These are phyloP conservation scores for Aegypius monachus DNA, from an alignment of 2,113 vertebrate species.

Conservation along the genomic window DNA sequence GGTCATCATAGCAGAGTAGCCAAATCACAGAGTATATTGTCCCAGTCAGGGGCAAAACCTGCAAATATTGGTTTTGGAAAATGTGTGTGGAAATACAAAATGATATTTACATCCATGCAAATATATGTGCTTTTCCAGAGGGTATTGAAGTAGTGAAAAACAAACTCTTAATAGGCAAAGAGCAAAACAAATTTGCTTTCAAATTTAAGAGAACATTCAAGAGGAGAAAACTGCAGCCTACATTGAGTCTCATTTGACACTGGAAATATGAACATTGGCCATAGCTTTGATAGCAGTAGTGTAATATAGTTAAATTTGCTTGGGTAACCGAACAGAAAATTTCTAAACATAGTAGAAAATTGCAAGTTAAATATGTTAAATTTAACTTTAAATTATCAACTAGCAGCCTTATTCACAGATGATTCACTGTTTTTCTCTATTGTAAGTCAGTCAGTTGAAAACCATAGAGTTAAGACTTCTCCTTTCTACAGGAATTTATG, in stretches of 20 bases:
- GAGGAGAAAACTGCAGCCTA: neutral
- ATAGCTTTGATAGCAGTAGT: neutral
- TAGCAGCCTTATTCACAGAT: neutral
- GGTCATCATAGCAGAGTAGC: neutral
- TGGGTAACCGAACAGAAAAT: neutral
- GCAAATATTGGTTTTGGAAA: neutral
- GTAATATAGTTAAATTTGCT: neutral
- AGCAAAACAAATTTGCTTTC: neutral
- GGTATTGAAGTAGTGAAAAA: neutral
- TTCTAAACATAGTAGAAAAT: neutral
- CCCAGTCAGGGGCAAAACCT: neutral
- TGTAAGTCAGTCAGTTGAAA: neutral
- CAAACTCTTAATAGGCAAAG: neutral
- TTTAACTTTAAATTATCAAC: neutral
- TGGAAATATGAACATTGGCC: neutral
- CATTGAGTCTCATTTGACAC: neutral
- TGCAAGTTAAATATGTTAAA: neutral
- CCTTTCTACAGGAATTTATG: neutral
- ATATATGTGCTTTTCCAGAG: neutral
- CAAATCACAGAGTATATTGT: neutral
- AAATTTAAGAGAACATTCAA: neutral
- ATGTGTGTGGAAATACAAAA: accelerated
- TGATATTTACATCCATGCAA: neutral
- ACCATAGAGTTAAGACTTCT: neutral
- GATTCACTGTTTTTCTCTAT: neutral